A percentile compares a stretch with the other conserved stretches of the same genome.
Conservation (phyloP, 2,888 invertebrate genomes). For the Dorcus hopei region DNA sequence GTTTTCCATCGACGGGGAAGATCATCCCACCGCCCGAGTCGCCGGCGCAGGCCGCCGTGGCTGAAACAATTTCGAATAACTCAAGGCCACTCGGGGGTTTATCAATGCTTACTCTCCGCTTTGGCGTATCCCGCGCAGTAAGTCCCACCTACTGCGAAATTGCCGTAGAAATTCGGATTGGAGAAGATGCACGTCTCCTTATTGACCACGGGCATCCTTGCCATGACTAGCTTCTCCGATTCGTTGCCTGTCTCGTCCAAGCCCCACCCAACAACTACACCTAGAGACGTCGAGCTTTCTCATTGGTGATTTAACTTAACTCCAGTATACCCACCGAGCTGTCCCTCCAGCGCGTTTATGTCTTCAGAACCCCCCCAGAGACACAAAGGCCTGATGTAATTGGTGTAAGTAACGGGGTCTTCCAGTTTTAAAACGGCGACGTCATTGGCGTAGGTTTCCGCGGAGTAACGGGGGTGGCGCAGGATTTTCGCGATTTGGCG, state of each 20-base stretch:
- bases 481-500: slow-evolving; percentile 38
- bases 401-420: slow-evolving; percentile 36
- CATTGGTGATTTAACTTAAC: too few relatives aligned
- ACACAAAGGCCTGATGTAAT: slow-evolving; percentile 44
- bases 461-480: slow-evolving; percentile 40
- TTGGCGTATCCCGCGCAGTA: slow-evolving; percentile 50
- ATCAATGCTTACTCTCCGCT: slow-evolving; percentile 40
- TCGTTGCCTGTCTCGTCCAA: slow-evolving; percentile 59
- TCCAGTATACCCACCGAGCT: slow-evolving; percentile 25
- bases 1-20: slow-evolving; percentile 35
- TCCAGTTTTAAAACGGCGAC: slow-evolving; percentile 40
- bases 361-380: slow-evolving; percentile 37
- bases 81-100: too few relatives aligned
- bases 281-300: too few relatives aligned
- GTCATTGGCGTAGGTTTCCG: slow-evolving; percentile 39
- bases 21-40: slow-evolving; percentile 50
- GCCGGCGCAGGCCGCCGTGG: slow-evolving; percentile 57
- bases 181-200: slow-evolving; percentile 60
- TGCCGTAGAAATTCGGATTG: slow-evolving; percentile 59
- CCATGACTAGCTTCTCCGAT: slow-evolving; percentile 56
- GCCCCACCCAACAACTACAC: slow-evolving; percentile 50
- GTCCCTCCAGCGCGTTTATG: slow-evolving; percentile 31
- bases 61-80: slow-evolving; percentile 33
- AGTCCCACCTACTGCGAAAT: slow-evolving; percentile 57
- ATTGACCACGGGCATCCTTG: slow-evolving; percentile 60